Conservation (phyloP, 2,797 vertebrate genomes). For the Aldrovandia affinis region DNA sequence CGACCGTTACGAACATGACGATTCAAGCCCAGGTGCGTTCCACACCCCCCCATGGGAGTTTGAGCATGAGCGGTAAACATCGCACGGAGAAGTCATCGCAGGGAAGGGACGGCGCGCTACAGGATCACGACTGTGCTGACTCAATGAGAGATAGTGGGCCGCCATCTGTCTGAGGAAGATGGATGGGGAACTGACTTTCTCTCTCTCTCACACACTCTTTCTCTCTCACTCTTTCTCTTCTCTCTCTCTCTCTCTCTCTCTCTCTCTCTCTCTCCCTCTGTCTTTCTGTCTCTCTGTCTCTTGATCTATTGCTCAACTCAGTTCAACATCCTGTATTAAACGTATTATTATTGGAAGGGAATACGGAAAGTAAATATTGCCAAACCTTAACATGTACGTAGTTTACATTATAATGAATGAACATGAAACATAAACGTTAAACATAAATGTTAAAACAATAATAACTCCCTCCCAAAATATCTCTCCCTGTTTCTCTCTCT, state of each 20-base stretch:
- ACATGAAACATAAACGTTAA: too few species aligned
- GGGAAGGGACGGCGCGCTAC: not conserved
- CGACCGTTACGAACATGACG: too few species aligned
- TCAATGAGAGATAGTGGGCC: constrained; percentile 56
- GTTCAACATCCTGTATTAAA: too few species aligned
- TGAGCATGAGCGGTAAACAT: not conserved
- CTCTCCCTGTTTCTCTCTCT: too few species aligned
- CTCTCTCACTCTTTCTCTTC: not conserved
- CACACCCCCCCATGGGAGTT: not conserved
- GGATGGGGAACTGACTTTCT: constrained; percentile 62
- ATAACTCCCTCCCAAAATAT: too few species aligned
- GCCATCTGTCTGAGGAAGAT: constrained; percentile 60
- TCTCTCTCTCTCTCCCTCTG: not conserved
- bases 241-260: not conserved
- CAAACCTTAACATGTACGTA: too few species aligned
- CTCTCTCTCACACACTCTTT: not conserved
- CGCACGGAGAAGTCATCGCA: not conserved
- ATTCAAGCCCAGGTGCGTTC: not conserved
- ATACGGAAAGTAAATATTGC: too few species aligned
- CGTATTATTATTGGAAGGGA: too few species aligned
- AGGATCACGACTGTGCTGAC: constrained; percentile 47
- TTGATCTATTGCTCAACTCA: not conserved
- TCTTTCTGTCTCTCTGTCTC: not conserved
- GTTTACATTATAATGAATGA: too few species aligned
- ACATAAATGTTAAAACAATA: too few species aligned